These are phyloP conservation scores for Thymelicus sylvestris DNA, from an alignment of 2,888 invertebrate species.

Conservation along the genomic window DNA sequence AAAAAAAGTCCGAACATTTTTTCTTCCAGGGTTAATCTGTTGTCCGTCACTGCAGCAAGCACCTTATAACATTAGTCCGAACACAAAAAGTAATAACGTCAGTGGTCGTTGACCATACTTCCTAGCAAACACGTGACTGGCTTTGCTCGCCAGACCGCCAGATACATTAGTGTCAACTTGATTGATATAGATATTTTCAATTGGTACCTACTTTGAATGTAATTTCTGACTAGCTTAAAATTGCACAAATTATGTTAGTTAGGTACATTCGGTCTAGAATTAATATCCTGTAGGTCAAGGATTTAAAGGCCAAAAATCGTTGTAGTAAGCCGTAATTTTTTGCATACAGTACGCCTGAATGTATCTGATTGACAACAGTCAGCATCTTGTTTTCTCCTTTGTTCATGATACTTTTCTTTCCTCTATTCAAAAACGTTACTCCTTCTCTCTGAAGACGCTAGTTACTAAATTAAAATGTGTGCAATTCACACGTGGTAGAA, in stretches of 20 bases:
- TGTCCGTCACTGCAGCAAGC: background rate
- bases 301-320: no score
- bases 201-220: constrained; percentile 1
- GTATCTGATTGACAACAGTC: no score
- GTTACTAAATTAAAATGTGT: no score
- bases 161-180: background rate
- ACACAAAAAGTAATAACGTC: constrained; percentile 9
- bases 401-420: no score
- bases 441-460: no score
- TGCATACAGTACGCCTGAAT: no score
- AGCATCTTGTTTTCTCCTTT: no score
- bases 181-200: constrained; percentile 6
- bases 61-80: background rate
- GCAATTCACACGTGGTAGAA: no score
- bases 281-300: background rate
- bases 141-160: background rate
- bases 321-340: no score
- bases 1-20: no score
- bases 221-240: constrained; percentile 7
- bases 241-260: background rate
- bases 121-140: constrained; percentile 16
- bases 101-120: constrained; percentile 16
- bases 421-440: no score
- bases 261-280: background rate
- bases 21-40: no score